These are phyloP conservation scores for Rhagoletis pomonella DNA, from an alignment of 1,140 invertebrate species.

Conservation along the genomic window DNA sequence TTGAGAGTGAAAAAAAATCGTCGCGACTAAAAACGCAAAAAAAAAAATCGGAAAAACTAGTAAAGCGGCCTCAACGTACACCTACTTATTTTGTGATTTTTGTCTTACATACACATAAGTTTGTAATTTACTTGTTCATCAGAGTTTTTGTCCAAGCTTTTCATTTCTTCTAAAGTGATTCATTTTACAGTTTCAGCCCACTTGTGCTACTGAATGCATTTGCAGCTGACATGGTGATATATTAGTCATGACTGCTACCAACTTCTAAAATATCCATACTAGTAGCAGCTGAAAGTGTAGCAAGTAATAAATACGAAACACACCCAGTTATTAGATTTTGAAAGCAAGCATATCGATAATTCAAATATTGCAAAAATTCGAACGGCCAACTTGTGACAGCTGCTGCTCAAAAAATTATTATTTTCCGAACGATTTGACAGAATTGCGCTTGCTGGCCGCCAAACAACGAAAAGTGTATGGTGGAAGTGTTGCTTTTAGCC, in stretches of 20 bases:
- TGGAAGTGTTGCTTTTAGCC: background rate
- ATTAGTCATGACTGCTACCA: background rate
- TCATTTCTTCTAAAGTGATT: background rate
- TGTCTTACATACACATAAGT: no score
- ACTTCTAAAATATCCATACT: no score
- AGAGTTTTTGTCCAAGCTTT: no score
- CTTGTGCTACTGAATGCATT: slow-evolving; percentile 40
- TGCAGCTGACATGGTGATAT: slow-evolving; percentile 31
- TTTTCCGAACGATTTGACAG: background rate
- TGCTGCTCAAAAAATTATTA: background rate
- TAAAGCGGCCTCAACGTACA: no score
- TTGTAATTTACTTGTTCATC: no score
- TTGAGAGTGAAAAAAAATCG: no score
- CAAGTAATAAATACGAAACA: slow-evolving; percentile 17
- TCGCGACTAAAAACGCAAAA: no score
- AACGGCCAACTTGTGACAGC: background rate
- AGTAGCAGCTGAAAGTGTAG: background rate
- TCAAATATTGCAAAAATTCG: background rate
- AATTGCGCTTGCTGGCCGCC: background rate
- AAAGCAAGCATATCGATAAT: slow-evolving; percentile 6
- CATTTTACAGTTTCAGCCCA: slow-evolving; percentile 10
- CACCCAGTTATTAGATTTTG: slow-evolving; percentile 30
- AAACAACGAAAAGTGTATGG: background rate
- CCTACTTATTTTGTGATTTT: no score
- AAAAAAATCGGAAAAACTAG: no score